Evolutionary conservation across 2,797 vertebrate species (phyloP), one percentile per base, ranked within the genome.

Genomic region (Jordanella pulchra): DNA sequence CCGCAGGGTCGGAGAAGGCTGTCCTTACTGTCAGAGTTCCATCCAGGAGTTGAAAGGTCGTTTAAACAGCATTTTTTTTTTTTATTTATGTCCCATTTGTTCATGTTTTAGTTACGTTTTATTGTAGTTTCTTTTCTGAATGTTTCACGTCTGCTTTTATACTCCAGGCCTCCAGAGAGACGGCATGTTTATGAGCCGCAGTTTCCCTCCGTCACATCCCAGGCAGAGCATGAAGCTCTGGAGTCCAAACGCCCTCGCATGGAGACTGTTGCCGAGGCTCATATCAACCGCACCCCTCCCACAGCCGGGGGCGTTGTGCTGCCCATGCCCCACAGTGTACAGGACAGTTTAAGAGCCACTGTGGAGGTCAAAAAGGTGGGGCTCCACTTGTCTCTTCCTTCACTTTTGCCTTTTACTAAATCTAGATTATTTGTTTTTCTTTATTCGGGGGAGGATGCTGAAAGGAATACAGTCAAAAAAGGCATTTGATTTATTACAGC

Each of bases 21-120:
- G 4, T 99, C 98, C 17, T 89, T 99, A 88, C 95, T 99, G 28
- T 99, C 98, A 1, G 98, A 99, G 86, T 99, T 99, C 87, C 98
- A 99, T 86, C 97, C 97, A 0, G 97, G 95, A 81, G 93, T 96
- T 69, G 98, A 99, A 90, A 95, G 98, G 98, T 32, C 47, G 4
- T 13, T 28, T 48, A 17, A 74, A 32, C 25, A 63, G 23, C 32
- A 28, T 4, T 14, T 44, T 25, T 42, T 55, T 17, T 27, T 27
- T 54, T 12, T 11, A 12, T 44, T 25, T 17, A 4, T 17, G 6
- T 60, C 56, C 47, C 1, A 65, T 7, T 13, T 12, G 6, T 67
- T 55, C 15, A 0, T 51, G 12, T 42, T 35, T 15, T 9, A 58
- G 18, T 14, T 1, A 25, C 9, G n/a, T 27, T n/a, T 13, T 32